These are phyloP conservation scores for Cryptophagus acutangulus DNA, from an alignment of 2,888 invertebrate species.

Conservation along the genomic window DNA sequence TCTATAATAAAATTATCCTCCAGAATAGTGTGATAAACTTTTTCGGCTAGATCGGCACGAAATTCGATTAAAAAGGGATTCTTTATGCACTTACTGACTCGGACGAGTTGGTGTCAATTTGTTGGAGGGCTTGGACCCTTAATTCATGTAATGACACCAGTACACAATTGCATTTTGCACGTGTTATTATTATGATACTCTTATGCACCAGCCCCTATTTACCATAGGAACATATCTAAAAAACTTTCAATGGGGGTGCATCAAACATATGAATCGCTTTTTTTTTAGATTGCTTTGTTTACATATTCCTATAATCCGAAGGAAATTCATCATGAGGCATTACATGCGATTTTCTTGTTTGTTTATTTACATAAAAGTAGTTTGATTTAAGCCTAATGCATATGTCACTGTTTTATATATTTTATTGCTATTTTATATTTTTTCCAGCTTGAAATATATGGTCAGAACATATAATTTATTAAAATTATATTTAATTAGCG, in stretches of 20 bases:
- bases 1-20: too few relatives aligned
- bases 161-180: slow-evolving; percentile 43
- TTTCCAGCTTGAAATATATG: too few relatives aligned
- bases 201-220: too few relatives aligned
- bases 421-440: too few relatives aligned
- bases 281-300: slow-evolving; percentile 26
- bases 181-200: slow-evolving; percentile 30
- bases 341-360: slow-evolving; percentile 22
- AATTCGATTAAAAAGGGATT: slow-evolving; percentile 26
- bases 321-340: slow-evolving; percentile 26
- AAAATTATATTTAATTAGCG: too few relatives aligned
- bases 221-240: slow-evolving; percentile 24
- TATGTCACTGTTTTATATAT: too few relatives aligned
- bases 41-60: slow-evolving; percentile 19
- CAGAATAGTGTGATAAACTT: slow-evolving; percentile 1
- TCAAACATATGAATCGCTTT: slow-evolving; percentile 17
- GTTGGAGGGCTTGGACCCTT: slow-evolving; percentile 23
- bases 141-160: slow-evolving; percentile 40
- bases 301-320: slow-evolving; percentile 24
- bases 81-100: slow-evolving; percentile 23
- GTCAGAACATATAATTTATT: too few relatives aligned
- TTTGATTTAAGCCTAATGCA: too few relatives aligned
- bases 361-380: too few relatives aligned
- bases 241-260: slow-evolving; percentile 16
- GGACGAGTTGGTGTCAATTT: slow-evolving; percentile 23